Evolutionary conservation across 2,888 invertebrate species (phyloP), one percentile per base, ranked within the genome.

Genomic region (Pachliopta kotzebuea): DNA sequence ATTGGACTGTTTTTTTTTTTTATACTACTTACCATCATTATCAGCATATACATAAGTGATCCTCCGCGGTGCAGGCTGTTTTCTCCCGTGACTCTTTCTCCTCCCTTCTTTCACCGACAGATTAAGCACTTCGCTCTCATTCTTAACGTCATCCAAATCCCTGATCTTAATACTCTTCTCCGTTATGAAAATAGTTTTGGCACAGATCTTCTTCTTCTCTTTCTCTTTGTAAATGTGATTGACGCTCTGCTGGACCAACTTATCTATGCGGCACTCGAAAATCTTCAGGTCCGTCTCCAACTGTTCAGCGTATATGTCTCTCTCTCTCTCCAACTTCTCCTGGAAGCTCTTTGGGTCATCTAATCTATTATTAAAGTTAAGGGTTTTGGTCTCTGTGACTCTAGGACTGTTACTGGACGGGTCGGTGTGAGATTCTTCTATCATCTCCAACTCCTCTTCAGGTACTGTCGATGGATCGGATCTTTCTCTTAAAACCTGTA

Each of bases 181-280:
- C 26, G 81, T 81, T 21, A 89, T 78, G 66, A 90, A 90, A 49
- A 91, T 86, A 0, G 90, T 90, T 73, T 88, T 90, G 0, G 90
- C 90, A 21, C 80, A 83, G 0, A 90, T 79, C 61, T 83, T 87
- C 62, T 82, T 85, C 73, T 68, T 68, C 2, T 68, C 67, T 2
- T 77, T 81, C 2, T 74, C 77, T 67, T 84, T 88, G 62, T 79
- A 90, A 18, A 90, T 84, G 37, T 90, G 90, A 52, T 88, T 89
- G 0, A 90, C 90, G 53, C 88, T 88, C 50, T 89, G 83, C 50
- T 89, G 86, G 0, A 91, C 90, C 0, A 91, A 67, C 56, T 87
- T 90, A 17, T 88, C 89, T 63, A 91, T 81, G 65, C 89, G 77
- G 59, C 89, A 90, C 62, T 90, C 89, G 68, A 90, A 90, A 7